Conservation (phyloP, 2,113 vertebrate genomes). For the Orthonyx spaldingii region DNA sequence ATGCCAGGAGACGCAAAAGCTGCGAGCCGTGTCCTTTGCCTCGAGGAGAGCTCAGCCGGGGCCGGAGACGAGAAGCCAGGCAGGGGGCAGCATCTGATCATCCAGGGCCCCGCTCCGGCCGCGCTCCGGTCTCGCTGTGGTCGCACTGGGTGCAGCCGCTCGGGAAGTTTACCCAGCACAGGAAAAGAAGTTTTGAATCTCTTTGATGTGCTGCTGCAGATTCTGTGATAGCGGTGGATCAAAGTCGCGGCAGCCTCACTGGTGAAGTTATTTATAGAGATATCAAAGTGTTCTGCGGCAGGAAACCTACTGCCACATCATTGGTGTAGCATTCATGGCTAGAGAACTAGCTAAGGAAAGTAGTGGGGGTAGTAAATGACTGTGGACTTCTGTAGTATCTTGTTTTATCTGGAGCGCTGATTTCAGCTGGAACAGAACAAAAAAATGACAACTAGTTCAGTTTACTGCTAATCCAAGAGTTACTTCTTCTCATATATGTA, state of each 20-base stretch:
- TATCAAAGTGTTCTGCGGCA: not conserved
- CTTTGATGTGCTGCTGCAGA: not conserved
- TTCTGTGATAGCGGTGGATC: rapidly evolving
- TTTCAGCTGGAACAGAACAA: not conserved
- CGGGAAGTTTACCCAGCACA: not conserved
- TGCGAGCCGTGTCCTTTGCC: not conserved
- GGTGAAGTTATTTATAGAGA: not conserved
- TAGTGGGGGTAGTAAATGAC: not conserved
- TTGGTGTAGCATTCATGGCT: not conserved
- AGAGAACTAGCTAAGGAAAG: not conserved
- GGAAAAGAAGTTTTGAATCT: not conserved
- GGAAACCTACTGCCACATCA: not conserved
- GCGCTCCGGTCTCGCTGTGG: rapidly evolving
- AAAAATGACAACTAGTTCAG: not conserved
- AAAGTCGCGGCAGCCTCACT: not conserved
- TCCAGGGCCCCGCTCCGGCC: not conserved
- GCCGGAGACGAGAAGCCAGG: not conserved
- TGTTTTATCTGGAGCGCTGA: rapidly evolving
- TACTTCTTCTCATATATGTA: not conserved
- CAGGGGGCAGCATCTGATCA: conserved; percentile 11
- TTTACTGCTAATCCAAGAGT: not conserved
- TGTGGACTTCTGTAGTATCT: not conserved
- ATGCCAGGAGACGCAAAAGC: not conserved
- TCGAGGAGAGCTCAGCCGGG: not conserved
- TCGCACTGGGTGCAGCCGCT: not conserved